Base-by-base conservation (phyloP, 2,888 invertebrate species). In the Mythimna impura region DNA sequence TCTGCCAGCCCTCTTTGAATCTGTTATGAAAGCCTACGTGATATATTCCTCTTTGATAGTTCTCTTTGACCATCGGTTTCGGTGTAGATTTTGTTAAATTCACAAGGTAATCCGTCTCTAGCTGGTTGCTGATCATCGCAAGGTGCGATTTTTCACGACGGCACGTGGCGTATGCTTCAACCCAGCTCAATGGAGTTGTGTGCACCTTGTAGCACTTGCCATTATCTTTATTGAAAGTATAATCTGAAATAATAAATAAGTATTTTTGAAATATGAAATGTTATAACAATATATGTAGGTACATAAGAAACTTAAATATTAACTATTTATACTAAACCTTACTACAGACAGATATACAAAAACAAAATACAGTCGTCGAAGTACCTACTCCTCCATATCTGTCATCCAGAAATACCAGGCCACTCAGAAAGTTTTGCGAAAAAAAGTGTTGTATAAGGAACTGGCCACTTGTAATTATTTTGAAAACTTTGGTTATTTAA, bases 171-270 rank as follows among this genome's bases (percentile, higher is more conserved):
- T 90, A 88, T 0, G 95, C 93, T 0, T 93, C 92, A 0, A 83
- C 84, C 94, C 95, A 95, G 50, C 83, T 92, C 78, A 83, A 76
- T 0, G 93, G 92, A 1, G 77, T 86, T n/a, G 89, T 71, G 72
- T 95, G 94, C 52, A 93, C 89, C 73, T 94, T 94, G 86, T 93
- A 94, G 79, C 94, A 94, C 80, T 88, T 90, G 3, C 91, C 90
- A 22, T 34, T 36, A 0, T 63, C 12, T 10, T 86, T 81, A 54
- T 89, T 86, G 76, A 86, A 92, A 65, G 78, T 78, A 80, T 94
- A 95, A 69, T 84, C 94, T 94, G 87, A 58, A 52, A 67, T 52
- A 52, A 52, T 52, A n/a, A 20, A 20, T 20, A 50, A 3, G 12
- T 9, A 4, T 36, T 36, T 36, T 8, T 36, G 36, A 36, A 36